Evolutionary conservation across 2,888 invertebrate species (phyloP).

Genomic region (Keiferia lycopersicella): DNA sequence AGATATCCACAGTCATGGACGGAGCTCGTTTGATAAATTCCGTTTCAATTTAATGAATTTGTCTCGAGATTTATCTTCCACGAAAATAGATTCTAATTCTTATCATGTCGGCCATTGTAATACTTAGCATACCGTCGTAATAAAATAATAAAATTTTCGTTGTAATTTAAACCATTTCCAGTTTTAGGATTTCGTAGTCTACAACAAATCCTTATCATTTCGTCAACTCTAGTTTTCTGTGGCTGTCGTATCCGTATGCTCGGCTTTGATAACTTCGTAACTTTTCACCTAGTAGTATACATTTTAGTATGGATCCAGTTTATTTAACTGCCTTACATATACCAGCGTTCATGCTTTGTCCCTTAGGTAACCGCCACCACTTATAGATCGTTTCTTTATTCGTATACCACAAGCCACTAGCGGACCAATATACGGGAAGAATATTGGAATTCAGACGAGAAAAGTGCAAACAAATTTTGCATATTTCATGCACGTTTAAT

Average conservation of each 20-base stretch:
- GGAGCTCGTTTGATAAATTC: constrained; percentile 20
- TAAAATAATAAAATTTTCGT: not conserved
- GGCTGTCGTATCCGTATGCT: no score
- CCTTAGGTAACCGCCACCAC: no score
- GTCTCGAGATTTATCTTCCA: constrained; percentile 29
- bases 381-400: no score
- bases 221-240: no score
- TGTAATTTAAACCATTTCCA: not conserved
- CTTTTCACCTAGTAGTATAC: no score
- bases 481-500: constrained; percentile 76
- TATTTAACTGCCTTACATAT: no score
- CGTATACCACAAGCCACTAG: no score
- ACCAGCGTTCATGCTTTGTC: no score
- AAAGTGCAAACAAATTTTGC: constrained; percentile 69
- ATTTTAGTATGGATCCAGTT: no score
- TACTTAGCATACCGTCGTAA: no score
- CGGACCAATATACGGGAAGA: constrained; percentile 26
- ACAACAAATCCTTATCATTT: no score
- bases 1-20: constrained; percentile 21
- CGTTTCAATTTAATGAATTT: constrained; percentile 25
- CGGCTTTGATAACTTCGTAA: no score
- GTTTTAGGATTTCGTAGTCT: not conserved
- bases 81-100: not conserved
- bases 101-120: not conserved
- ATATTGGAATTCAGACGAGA: constrained; percentile 49